phyloP scores from a whole-genome alignment of 2,113 vertebrate species.

The Sturnira hondurensis region DNA sequence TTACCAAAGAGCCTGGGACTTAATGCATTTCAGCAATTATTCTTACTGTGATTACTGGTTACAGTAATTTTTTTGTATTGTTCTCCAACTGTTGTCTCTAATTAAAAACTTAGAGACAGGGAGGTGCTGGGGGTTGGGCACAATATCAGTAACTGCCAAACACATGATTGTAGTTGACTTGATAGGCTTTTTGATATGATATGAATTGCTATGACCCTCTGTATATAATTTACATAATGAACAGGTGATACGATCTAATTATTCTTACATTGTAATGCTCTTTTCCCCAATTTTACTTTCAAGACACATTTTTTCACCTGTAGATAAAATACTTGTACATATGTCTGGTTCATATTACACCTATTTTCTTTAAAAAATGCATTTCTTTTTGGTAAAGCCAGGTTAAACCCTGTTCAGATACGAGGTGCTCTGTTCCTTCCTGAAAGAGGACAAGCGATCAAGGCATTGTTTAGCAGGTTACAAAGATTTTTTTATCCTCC shows the following conservation, averaged over 20 bases:
- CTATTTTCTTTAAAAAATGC: neutral
- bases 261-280: neutral
- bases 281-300: neutral
- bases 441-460: neutral
- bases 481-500: neutral
- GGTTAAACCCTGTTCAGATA: neutral
- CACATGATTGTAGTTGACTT: neutral
- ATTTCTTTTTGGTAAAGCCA: neutral
- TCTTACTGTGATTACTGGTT: neutral
- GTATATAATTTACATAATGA: neutral
- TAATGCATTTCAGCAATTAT: neutral
- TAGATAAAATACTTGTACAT: neutral
- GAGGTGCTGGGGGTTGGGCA: neutral
- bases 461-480: constrained; percentile 14
- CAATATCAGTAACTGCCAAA: neutral
- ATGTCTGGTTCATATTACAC: neutral
- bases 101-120: neutral
- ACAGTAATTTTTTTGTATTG: neutral
- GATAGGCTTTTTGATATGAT: neutral
- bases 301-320: neutral
- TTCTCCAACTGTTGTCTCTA: neutral
- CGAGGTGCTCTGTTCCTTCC: neutral
- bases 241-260: neutral
- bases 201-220: neutral
- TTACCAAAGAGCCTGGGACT: neutral